These are phyloP conservation scores for Phaedon cochleariae DNA, from an alignment of 2,888 invertebrate genomes.

Conservation along the genomic window DNA sequence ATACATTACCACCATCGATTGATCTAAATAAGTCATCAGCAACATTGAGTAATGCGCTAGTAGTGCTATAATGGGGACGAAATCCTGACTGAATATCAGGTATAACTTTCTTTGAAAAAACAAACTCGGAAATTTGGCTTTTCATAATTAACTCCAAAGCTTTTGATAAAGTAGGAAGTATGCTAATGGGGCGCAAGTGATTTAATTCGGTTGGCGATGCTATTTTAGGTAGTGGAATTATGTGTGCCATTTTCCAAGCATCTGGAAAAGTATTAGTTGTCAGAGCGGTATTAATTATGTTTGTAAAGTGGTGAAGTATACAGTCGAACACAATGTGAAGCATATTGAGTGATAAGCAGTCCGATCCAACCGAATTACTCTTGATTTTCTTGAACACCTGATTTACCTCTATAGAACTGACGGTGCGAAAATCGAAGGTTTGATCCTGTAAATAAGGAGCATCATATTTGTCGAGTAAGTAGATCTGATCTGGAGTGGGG, in stretches of 20 bases:
- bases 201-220: too few species aligned
- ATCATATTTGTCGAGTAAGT: background rate
- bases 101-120: background rate
- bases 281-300: background rate
- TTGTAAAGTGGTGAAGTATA: background rate
- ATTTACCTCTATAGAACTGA: constrained; percentile 4
- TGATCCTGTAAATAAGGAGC: background rate
- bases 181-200: too few species aligned
- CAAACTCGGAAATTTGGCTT: background rate
- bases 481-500: constrained; percentile 5
- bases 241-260: background rate
- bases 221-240: background rate
- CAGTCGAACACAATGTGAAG: background rate
- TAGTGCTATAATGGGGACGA: background rate
- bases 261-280: background rate
- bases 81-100: background rate
- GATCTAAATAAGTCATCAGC: background rate
- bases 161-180: too few species aligned
- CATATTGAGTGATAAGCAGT: background rate
- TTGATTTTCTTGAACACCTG: background rate
- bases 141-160: background rate
- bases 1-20: background rate
- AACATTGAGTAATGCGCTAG: background rate
- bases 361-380: constrained; percentile 1
- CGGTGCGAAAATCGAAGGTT: background rate